A percentile compares a stretch with the other conserved stretches of the same genome.
Conservation (phyloP, 2,113 vertebrate genomes). For the Thinocorus orbignyianus region DNA sequence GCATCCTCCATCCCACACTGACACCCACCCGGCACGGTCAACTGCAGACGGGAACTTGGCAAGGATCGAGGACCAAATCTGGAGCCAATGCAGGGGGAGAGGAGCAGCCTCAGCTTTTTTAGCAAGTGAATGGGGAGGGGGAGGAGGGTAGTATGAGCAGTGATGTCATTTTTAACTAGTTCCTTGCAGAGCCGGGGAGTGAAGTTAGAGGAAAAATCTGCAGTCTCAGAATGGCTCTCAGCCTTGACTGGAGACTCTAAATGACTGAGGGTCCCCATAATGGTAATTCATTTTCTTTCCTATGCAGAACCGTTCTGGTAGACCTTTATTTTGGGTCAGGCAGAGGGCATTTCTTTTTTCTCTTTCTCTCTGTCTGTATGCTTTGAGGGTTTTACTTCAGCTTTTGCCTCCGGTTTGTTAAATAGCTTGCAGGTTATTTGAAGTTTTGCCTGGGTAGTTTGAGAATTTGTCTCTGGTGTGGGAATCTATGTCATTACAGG, state of each 20-base stretch:
- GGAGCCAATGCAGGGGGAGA: slow-evolving; percentile 72
- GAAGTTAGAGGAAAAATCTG: slow-evolving; percentile 75
- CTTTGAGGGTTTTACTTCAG: slow-evolving; percentile 8
- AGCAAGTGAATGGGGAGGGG: slow-evolving; percentile 57
- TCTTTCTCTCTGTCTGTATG: neutral
- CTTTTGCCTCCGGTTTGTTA: neutral
- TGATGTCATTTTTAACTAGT: slow-evolving; percentile 76
- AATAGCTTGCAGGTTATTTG: slow-evolving; percentile 53
- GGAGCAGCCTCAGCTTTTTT: slow-evolving; percentile 60
- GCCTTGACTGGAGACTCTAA: slow-evolving; percentile 62
- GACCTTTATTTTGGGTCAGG: slow-evolving; percentile 34
- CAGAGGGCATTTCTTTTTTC: neutral
- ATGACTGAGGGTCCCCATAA: slow-evolving; percentile 58
- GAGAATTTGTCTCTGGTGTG: slow-evolving; percentile 10
- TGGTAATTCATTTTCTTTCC: slow-evolving; percentile 62
- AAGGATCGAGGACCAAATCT: slow-evolving; percentile 48
- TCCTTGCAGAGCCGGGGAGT: slow-evolving; percentile 61
- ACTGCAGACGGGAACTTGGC: neutral
- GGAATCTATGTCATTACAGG: slow-evolving; percentile 35
- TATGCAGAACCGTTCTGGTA: slow-evolving; percentile 31
- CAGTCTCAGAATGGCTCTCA: slow-evolving; percentile 70
- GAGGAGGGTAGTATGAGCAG: slow-evolving; percentile 54
- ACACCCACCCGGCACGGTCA: neutral
- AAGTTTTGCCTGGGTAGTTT: slow-evolving; percentile 61
- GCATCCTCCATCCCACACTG: neutral